Base-by-base conservation (phyloP, 2,113 vertebrate genomes). In the Protobothrops flavoviridis region DNA sequence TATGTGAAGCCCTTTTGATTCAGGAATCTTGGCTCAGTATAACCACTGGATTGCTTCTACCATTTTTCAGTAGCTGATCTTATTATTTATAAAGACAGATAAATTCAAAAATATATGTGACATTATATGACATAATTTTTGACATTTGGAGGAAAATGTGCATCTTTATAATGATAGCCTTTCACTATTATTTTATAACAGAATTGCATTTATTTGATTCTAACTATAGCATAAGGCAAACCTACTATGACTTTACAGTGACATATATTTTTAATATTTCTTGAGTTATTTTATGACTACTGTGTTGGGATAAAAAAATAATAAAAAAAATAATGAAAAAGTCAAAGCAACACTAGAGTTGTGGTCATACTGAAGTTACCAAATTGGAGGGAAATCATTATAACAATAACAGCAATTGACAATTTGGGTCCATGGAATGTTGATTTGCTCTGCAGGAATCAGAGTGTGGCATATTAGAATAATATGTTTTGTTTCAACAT, bases 391-490 rank as follows among this genome's bases (percentile, higher is more conserved):
- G 61, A 64, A 64, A 64, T 64, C 26, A 64, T 64, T 64, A 64
- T 64, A 64, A 29, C 61, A 61, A 61, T 9, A 64, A 64, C 57
- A 59, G 0, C 4, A 29, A n/a, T 13, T 64, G 26, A 64, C 26
- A 64, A 64, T 64, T 13, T 13, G 26, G 61, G 26, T 64, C 61
- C 26, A 64, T n/a, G 3, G 59, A 29, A 64, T 64, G 61, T 64
- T 29, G 10, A 29, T 29, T 64, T 48, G 45, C 92, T 48, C 57
- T 2, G 2, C 87, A 87, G 90, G 86, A 39, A 29, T 69, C 86
- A 93, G 59, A 6, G 81, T 11, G 39, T 88, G 59, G 24, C 56
- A 93, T 29, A 74, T n/a, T 0, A 92, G 12, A 94, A 95, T 91
- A 52, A 52, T 92, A 85, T 20, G 24, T 57, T 94, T 59, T 93